Conservation (phyloP, 2,113 vertebrate genomes). For the Sigmodon hispidus region DNA sequence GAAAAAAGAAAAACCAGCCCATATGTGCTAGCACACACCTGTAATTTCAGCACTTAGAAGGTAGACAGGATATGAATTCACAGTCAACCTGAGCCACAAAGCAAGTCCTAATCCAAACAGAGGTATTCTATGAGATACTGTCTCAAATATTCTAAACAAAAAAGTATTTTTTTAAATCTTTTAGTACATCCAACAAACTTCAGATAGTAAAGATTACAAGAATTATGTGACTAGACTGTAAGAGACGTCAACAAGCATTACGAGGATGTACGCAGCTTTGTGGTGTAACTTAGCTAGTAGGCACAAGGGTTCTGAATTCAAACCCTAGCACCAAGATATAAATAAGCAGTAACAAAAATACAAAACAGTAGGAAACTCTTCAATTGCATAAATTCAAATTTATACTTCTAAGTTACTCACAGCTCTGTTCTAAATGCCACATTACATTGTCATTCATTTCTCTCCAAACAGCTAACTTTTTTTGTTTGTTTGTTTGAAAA, state of each 20-base stretch:
- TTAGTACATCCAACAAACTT: not conserved
- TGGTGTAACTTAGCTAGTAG: not conserved
- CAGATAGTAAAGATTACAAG: not conserved
- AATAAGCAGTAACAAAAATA: not conserved
- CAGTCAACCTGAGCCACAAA: not conserved
- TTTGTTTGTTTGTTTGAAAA: not conserved
- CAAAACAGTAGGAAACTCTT: too few species aligned
- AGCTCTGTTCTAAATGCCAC: not conserved
- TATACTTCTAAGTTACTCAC: not conserved
- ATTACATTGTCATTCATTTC: too few species aligned
- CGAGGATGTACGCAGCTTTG: not conserved
- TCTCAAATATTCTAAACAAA: not conserved
- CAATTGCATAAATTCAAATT: not conserved
- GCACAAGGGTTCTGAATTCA: not conserved
- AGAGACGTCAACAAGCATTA: not conserved
- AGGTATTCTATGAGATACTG: too few species aligned
- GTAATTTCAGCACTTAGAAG: not conserved
- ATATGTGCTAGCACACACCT: not conserved
- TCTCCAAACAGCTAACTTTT: not conserved
- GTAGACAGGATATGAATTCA: not conserved
- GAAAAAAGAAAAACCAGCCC: not conserved
- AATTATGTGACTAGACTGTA: not conserved
- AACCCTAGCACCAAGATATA: not conserved
- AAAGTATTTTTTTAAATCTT: not conserved
- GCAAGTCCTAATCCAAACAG: not conserved